Conservation (phyloP, 2,888 invertebrate genomes). For the Megamerina dolium region DNA sequence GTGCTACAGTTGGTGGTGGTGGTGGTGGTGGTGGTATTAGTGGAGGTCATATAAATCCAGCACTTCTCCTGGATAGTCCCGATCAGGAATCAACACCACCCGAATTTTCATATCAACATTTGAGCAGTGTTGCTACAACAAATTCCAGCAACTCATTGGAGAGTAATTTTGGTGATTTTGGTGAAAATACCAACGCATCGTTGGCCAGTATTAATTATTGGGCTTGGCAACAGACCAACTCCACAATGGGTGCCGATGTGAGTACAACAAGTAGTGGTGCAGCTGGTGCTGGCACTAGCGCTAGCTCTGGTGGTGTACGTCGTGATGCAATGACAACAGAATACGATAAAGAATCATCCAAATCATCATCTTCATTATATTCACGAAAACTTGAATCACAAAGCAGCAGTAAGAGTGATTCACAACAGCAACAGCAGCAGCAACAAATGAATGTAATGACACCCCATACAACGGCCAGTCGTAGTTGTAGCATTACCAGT, state of each 20-base stretch:
- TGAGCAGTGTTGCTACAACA: constrained; percentile 40
- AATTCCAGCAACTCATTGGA: constrained; percentile 41
- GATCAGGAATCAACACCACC: constrained; percentile 44
- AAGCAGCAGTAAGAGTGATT: constrained; percentile 27
- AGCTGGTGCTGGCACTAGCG: constrained; percentile 11
- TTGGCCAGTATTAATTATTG: constrained; percentile 33
- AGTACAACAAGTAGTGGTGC: constrained; percentile 26
- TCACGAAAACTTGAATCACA: constrained; percentile 22
- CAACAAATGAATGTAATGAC: constrained; percentile 8
- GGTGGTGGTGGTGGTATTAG: background rate
- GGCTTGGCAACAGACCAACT: constrained; percentile 30
- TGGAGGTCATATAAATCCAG: constrained; percentile 39
- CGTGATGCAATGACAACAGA: background rate
- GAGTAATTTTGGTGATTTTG: constrained; percentile 33
- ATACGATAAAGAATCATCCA: background rate
- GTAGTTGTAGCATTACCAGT: constrained; percentile 40
- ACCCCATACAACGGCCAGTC: constrained; percentile 25
- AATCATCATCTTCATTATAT: background rate
- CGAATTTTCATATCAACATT: constrained; percentile 40
- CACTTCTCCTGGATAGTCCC: constrained; percentile 41
- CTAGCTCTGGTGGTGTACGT: background rate
- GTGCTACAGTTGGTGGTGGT: background rate
- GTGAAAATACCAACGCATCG: constrained; percentile 28
- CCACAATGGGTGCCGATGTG: constrained; percentile 41
- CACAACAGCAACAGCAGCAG: constrained; percentile 9